Evolutionary conservation across 2,888 invertebrate genomes (phyloP).

Genomic region (Drosophila buzzatii): DNA sequence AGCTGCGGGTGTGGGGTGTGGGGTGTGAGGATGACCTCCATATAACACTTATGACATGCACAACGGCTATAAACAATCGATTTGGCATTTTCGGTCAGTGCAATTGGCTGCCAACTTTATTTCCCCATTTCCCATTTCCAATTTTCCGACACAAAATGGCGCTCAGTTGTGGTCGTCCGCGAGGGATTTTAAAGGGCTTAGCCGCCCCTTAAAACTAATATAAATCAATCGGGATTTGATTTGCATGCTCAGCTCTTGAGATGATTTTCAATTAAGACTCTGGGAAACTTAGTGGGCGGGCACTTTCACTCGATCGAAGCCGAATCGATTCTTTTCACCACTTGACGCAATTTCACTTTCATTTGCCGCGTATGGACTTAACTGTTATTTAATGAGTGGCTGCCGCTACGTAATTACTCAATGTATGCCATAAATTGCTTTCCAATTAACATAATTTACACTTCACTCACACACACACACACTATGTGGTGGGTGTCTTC

Average conservation of each 20-base stretch:
- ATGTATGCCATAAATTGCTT: constrained; percentile 67
- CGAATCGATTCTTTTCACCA: constrained; percentile 44
- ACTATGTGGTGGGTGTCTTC: constrained; percentile 39
- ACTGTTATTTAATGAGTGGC: constrained; percentile 69
- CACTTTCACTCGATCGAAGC: constrained; percentile 43
- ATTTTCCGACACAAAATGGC: not conserved
- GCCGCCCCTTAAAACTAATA: not conserved
- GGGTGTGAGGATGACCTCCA: not conserved
- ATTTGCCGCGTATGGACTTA: constrained; percentile 53
- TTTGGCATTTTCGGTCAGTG: constrained; percentile 30
- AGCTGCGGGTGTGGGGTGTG: not conserved
- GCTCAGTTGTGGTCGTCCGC: not conserved
- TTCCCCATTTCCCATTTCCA: not conserved
- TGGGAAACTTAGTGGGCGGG: constrained; percentile 26
- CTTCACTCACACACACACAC: constrained; percentile 36
- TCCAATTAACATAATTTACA: constrained; percentile 75
- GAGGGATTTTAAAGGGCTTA: not conserved
- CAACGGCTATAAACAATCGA: constrained; percentile 27
- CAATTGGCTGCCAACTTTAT: constrained; percentile 14
- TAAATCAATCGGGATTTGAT: constrained; percentile 34
- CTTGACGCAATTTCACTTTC: constrained; percentile 65
- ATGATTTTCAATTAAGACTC: constrained; percentile 37
- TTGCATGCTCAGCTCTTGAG: constrained; percentile 29
- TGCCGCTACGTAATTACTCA: constrained; percentile 52
- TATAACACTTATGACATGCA: constrained; percentile 16